Evolutionary conservation across 2,888 invertebrate genomes (phyloP), one percentile per base, ranked within the genome.

Genomic region (Melanophora roralis): DNA sequence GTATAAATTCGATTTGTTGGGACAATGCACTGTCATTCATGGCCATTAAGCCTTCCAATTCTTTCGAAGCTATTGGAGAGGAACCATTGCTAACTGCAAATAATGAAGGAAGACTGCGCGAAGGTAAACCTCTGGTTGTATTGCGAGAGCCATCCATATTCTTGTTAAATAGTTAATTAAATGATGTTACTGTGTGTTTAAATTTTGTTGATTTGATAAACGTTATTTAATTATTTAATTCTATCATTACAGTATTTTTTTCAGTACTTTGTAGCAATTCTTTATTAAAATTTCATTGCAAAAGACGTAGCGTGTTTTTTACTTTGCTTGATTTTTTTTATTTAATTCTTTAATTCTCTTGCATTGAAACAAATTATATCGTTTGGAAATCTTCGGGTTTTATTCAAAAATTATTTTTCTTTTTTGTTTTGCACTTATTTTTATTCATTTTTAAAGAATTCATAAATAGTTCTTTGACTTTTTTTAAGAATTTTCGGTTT

Each of bases 1-100:
- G 85, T 81, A 89, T 89, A 88, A 89, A 89, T 89, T 89, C 89
- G 88, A 89, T 90, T 87, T 89, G 89, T 87, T 90, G 89, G 82
- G 89, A 89, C 83, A 89, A 84, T 82, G 90, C 88, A 83, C 85
- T 88, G 85, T 89, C 90, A 81, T 88, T 89, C 84, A 90, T 88
- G 83, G 89, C 86, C 83, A 88, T 89, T 75, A 89, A 84, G 77
- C 86, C 87, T 80, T 89, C 89, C 83, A 89, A 84, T 80, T 89
- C 89, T 83, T 83, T 83, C 34, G 81, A 55, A 60, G 78, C 76
- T 76, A 80, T 80, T n/a, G 80, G 45, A 62, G 72, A 69, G 76
- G 80, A 80, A 76, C 80, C 80, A 76, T 80, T 80, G 57, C 72
- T 80, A 71, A 81, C 76, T 53, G 74, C 49, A 47, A 85, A 85